Percentiles rank a stretch among this genome's conserved stretches.
Evolutionary conservation across 1,140 invertebrate genomes (phyloP).

Genomic region (Vollenhovia emeryi): DNA sequence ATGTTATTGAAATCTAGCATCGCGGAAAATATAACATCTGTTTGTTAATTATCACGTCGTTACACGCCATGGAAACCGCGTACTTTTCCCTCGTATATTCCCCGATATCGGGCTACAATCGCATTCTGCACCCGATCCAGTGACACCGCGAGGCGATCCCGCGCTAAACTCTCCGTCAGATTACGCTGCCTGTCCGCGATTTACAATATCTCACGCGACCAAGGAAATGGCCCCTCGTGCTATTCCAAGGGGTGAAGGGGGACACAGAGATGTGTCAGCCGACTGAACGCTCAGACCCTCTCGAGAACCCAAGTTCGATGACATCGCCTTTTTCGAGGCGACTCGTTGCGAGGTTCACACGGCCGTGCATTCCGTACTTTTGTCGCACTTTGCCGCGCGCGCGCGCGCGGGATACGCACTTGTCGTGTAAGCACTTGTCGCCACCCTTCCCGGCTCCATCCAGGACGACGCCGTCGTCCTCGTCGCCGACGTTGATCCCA

Average conservation of each 20-base stretch:
- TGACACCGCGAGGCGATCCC: too few species aligned
- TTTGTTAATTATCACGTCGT: slow-evolving; percentile 4
- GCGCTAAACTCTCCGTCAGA: slow-evolving; percentile 48
- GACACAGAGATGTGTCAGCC: slow-evolving; percentile 51
- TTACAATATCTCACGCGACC: slow-evolving; percentile 62
- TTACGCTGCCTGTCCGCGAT: slow-evolving; percentile 62
- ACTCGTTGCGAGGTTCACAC: slow-evolving; percentile 72
- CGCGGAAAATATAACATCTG: not conserved
- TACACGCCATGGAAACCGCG: not conserved
- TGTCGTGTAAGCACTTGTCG: slow-evolving; percentile 77
- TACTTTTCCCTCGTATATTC: not conserved
- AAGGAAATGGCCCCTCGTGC: slow-evolving; percentile 2
- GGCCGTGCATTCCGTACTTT: slow-evolving; percentile 47
- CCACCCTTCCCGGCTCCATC: slow-evolving; percentile 53
- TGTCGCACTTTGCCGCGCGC: slow-evolving; percentile 67
- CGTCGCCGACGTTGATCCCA: not conserved
- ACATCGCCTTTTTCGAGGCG: slow-evolving; percentile 65
- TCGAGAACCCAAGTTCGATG: slow-evolving; percentile 53
- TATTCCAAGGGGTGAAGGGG: slow-evolving; percentile 18
- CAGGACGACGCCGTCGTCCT: not conserved
- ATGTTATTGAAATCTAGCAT: slow-evolving; percentile 24
- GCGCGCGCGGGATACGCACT: slow-evolving; percentile 77
- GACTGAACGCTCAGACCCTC: slow-evolving; percentile 20
- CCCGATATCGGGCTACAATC: not conserved
- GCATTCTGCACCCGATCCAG: not conserved